These are phyloP conservation scores for Euzetes globulus DNA, from an alignment of 2,888 invertebrate genomes.

Conservation along the genomic window DNA sequence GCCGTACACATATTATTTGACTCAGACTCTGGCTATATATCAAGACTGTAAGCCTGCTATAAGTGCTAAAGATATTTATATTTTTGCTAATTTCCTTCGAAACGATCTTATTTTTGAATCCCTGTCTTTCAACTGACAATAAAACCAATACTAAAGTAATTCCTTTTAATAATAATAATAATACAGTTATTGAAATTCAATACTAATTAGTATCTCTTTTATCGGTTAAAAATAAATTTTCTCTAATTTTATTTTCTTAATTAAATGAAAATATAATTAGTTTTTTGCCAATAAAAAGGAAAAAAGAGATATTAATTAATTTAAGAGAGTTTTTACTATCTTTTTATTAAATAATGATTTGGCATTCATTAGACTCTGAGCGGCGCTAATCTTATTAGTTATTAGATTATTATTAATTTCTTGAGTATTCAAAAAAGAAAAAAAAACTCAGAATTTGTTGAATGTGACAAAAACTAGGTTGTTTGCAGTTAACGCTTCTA, in stretches of 20 bases:
- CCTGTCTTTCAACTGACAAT: not conserved
- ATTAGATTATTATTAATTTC: not conserved
- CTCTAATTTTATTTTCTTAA: not conserved
- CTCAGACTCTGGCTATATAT: not conserved
- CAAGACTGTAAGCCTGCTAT: too few relatives aligned
- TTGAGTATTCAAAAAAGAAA: not conserved
- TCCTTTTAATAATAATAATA: too few relatives aligned
- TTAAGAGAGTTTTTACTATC: not conserved
- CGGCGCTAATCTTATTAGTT: constrained; percentile 14
- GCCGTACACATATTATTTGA: not conserved
- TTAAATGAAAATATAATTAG: not conserved
- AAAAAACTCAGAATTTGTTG: not conserved
- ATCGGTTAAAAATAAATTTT: not conserved
- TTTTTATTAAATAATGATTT: constrained; percentile 11
- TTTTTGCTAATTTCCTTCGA: not conserved
- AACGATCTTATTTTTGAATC: not conserved
- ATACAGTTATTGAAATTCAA: not conserved
- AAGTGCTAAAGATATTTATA: not conserved
- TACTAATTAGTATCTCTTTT: not conserved
- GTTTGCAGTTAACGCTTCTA: constrained; percentile 14
- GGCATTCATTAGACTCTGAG: not conserved
- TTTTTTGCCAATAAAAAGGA: not conserved
- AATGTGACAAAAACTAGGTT: constrained; percentile 7
- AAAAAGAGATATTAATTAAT: not conserved
- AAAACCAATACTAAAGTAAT: not conserved